phyloP scores from a whole-genome alignment of 1,140 invertebrate species.

The Patella vulgata region DNA sequence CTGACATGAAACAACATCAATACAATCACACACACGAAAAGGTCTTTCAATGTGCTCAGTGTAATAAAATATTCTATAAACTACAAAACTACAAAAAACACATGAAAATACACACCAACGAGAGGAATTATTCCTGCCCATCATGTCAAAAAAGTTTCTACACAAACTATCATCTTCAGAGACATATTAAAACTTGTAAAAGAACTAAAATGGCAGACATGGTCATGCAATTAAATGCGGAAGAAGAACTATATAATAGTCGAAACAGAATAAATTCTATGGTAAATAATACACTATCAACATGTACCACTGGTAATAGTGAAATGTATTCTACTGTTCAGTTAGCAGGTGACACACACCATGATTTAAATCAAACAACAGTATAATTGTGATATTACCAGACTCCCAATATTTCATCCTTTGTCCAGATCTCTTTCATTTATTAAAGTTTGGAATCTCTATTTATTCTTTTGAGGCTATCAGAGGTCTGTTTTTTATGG shows the following conservation, averaged over 20 bases:
- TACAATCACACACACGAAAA: slow-evolving; percentile 26
- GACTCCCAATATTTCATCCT: no score
- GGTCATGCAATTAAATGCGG: neutral
- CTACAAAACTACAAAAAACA: slow-evolving; percentile 67
- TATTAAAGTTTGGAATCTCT: no score
- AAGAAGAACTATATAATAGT: neutral
- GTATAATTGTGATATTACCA: no score
- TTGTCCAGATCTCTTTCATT: no score
- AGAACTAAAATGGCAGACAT: slow-evolving; percentile 13
- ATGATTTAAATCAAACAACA: no score
- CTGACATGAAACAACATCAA: slow-evolving; percentile 26
- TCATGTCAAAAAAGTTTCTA: slow-evolving; percentile 64
- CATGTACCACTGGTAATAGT: no score
- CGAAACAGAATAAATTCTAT: no score
- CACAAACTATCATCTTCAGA: slow-evolving; percentile 42
- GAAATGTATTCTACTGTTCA: no score
- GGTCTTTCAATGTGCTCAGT: slow-evolving; percentile 16
- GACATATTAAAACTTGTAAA: slow-evolving; percentile 43
- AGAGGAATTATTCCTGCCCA: slow-evolving; percentile 68
- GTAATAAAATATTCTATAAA: slow-evolving; percentile 43
- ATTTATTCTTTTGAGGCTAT: no score
- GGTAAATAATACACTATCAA: no score
- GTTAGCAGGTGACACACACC: no score
- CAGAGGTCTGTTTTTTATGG: no score
- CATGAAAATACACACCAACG: slow-evolving; percentile 67